These are phyloP conservation scores for Melinopterus prodromus DNA, from an alignment of 2,888 invertebrate genomes.

Conservation along the genomic window DNA sequence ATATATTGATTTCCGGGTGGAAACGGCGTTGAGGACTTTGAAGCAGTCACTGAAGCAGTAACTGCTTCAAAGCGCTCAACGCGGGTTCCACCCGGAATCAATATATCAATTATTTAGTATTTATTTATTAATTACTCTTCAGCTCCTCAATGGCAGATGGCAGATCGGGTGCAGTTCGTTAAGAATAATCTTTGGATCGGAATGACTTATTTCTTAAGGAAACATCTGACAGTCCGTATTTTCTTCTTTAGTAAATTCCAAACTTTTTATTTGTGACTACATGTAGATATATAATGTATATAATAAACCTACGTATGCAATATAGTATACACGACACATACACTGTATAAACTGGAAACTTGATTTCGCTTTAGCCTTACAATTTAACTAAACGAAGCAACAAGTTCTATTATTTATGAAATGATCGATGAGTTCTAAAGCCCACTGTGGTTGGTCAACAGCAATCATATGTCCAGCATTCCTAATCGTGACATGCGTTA, in stretches of 20 bases:
- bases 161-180: too few species aligned
- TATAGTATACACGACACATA: background rate
- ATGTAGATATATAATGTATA: background rate
- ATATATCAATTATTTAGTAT: too few species aligned
- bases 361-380: background rate
- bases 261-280: background rate
- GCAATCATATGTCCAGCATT: constrained; percentile 87
- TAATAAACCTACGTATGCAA: background rate
- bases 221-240: too few species aligned
- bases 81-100: too few species aligned
- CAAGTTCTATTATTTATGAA: constrained; percentile 59
- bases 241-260: background rate
- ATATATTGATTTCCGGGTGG: too few species aligned
- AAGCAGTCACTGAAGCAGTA: too few species aligned
- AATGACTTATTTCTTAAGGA: too few species aligned
- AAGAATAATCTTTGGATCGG: too few species aligned
- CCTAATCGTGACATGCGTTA: constrained; percentile 76
- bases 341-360: background rate
- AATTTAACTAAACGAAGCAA: constrained; percentile 14
- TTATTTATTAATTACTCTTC: too few species aligned
- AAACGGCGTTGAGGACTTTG: too few species aligned
- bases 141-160: too few species aligned
- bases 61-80: too few species aligned
- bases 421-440: constrained; percentile 72
- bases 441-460: constrained; percentile 78